Evolutionary conservation across 1,140 invertebrate genomes (phyloP).

Genomic region (Mya arenaria): DNA sequence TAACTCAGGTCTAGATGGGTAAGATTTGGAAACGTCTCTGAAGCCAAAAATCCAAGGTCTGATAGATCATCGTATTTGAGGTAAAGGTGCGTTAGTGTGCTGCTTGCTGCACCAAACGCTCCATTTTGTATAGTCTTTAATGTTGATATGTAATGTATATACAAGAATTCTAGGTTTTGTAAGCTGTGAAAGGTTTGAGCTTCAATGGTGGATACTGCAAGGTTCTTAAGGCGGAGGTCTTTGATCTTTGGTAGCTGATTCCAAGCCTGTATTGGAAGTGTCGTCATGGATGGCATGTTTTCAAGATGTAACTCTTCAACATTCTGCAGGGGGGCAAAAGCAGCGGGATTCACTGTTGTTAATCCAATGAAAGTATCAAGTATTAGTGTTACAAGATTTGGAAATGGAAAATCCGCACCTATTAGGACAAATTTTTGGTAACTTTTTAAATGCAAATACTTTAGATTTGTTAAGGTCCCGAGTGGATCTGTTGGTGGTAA

Average conservation of each 20-base stretch:
- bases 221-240: too few relatives aligned
- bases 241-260: too few relatives aligned
- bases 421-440: conserved; percentile 38
- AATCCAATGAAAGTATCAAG: conserved; percentile 52
- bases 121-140: conserved; percentile 88
- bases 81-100: conserved; percentile 93
- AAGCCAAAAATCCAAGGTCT: conserved; percentile 87
- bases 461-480: conserved; percentile 52
- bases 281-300: background rate
- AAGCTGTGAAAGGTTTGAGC: background rate
- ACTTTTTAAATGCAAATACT: conserved; percentile 61
- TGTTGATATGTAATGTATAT: conserved; percentile 84
- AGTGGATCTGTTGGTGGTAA: conserved; percentile 35
- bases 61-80: conserved; percentile 88
- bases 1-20: conserved; percentile 94
- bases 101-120: conserved; percentile 91
- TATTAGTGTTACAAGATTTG: conserved; percentile 56
- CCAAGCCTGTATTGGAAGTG: background rate
- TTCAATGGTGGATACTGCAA: background rate
- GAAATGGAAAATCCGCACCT: conserved; percentile 37
- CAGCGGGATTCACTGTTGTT: background rate
- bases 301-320: conserved; percentile 84
- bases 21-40: conserved; percentile 51
- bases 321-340: conserved; percentile 53
- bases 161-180: background rate